A percentile compares a stretch with the other conserved stretches of the same genome.
These are phyloP conservation scores for Tribolium castaneum DNA, from an alignment of 1,140 invertebrate genomes.

Conservation along the genomic window DNA sequence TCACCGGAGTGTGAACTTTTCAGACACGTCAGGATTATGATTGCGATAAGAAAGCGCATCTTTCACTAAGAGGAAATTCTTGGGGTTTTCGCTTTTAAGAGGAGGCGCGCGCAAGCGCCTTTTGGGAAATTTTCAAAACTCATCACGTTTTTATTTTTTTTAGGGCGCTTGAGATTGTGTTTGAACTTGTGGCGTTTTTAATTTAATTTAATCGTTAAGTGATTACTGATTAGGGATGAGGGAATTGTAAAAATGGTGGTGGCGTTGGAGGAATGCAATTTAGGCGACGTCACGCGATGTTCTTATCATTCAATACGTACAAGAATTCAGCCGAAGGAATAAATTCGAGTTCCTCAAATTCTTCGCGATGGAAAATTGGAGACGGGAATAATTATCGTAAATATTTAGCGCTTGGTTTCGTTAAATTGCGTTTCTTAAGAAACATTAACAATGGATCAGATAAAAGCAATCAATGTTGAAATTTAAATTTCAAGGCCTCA, in stretches of 20 bases:
- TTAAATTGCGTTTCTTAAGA: too few relatives aligned
- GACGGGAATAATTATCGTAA: background rate
- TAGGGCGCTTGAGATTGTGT: background rate
- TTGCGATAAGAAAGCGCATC: background rate
- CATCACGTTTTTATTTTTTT: background rate
- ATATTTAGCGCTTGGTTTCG: background rate
- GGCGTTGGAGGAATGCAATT: conserved; percentile 42
- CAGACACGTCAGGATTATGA: background rate
- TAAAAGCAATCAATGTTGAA: too few relatives aligned
- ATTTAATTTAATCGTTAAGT: background rate
- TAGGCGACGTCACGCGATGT: conserved; percentile 37
- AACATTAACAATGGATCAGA: too few relatives aligned
- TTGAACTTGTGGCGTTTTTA: background rate
- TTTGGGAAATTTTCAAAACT: background rate
- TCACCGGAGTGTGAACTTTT: conserved; percentile 36
- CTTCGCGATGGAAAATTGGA: conserved; percentile 12
- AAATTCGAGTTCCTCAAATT: conserved; percentile 36
- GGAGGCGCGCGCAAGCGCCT: background rate
- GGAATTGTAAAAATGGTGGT: conserved; percentile 6
- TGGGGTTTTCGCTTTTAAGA: background rate
- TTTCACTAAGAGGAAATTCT: conserved; percentile 1
- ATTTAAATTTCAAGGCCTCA: too few relatives aligned
- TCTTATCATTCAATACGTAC: conserved; percentile 33
- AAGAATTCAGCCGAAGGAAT: conserved; percentile 11
- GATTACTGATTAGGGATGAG: background rate